Percentiles rank a stretch among this genome's conserved stretches.
These are phyloP conservation scores for Tenthredo mesomela DNA, from an alignment of 2,888 invertebrate species.

Conservation along the genomic window DNA sequence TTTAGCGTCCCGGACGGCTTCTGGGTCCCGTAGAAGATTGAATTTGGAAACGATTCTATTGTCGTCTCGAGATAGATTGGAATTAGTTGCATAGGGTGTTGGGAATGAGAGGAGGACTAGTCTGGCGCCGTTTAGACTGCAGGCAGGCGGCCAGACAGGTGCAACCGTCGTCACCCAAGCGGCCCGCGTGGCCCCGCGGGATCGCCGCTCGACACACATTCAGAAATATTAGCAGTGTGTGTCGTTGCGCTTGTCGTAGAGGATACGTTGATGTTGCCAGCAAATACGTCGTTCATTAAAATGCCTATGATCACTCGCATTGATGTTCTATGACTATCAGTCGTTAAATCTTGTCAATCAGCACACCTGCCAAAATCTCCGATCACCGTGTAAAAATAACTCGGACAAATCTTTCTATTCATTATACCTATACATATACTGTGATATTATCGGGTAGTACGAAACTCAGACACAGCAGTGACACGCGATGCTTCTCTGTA, in stretches of 20 bases:
- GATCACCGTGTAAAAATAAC: neutral
- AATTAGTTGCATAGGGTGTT: conserved; percentile 53
- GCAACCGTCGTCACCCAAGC: conserved; percentile 61
- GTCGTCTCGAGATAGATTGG: conserved; percentile 52
- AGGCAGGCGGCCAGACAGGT: conserved; percentile 65
- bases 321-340: neutral
- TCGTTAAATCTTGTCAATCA: neutral
- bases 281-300: conserved; percentile 11
- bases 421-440: neutral
- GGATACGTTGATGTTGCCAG: neutral
- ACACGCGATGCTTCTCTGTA: neutral
- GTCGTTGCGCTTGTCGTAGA: neutral
- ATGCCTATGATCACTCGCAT: neutral
- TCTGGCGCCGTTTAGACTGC: conserved; percentile 64
- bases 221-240: conserved; percentile 26
- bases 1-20: conserved; percentile 37
- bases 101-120: conserved; percentile 54
- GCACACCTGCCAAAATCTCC: neutral
- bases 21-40: conserved; percentile 41
- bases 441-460: neutral
- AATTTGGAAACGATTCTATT: conserved; percentile 53
- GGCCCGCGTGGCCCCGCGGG: conserved; percentile 42
- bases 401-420: neutral
- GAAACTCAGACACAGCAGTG: neutral
- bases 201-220: conserved; percentile 37